phyloP scores from a whole-genome alignment of 1,140 invertebrate species.

The Drosophila ficusphila region DNA sequence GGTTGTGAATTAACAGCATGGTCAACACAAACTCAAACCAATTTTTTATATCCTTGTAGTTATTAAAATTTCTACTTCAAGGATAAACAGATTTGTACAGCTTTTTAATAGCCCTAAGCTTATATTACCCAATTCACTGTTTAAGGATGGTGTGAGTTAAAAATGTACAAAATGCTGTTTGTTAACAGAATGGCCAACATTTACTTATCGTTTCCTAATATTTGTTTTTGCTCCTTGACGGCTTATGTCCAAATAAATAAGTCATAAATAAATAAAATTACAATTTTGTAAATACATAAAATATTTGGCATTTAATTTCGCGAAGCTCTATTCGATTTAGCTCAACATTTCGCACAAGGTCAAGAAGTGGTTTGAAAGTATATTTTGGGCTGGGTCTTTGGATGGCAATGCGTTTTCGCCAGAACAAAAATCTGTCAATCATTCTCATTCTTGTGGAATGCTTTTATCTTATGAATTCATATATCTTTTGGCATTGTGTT shows the following conservation, averaged over 20 bases:
- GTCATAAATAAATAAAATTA: constrained; percentile 30
- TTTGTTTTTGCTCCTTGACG: constrained; percentile 10
- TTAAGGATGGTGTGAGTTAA: not conserved
- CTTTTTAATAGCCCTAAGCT: not conserved
- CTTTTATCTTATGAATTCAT: constrained; percentile 32
- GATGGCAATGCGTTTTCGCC: constrained; percentile 44
- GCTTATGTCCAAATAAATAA: constrained; percentile 32
- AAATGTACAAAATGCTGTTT: not conserved
- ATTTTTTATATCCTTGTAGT: not conserved
- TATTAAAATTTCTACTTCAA: not conserved
- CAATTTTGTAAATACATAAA: constrained; percentile 75
- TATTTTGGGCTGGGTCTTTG: constrained; percentile 53
- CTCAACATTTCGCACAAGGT: constrained; percentile 45
- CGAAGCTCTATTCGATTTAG: constrained; percentile 63
- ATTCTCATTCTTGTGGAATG: constrained; percentile 72
- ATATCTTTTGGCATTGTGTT: constrained; percentile 54
- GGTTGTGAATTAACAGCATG: not conserved
- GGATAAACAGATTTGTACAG: not conserved
- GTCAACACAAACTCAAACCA: constrained; percentile 10
- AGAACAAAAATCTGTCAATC: constrained; percentile 55
- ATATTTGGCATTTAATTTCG: constrained; percentile 78
- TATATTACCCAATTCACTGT: not conserved
- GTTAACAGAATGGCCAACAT: not conserved
- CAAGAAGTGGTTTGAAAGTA: constrained; percentile 23
- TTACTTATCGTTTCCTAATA: constrained; percentile 5